These are phyloP conservation scores for Ptychodera flava DNA, from an alignment of 35 echinoderm and acorn worm species.

Conservation along the genomic window DNA sequence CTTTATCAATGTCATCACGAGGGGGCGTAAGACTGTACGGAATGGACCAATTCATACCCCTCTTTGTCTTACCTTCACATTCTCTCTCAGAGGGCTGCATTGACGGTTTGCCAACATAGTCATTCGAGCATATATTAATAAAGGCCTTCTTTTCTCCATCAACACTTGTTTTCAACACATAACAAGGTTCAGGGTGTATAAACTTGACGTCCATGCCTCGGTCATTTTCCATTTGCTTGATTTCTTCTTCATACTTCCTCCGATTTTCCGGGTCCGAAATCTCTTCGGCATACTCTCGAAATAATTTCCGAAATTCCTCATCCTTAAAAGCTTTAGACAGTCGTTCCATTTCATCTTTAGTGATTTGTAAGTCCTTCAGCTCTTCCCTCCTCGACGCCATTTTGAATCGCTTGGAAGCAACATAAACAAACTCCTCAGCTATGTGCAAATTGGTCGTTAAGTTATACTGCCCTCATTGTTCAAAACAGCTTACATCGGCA, in stretches of 20 bases:
- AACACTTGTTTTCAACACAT: slow-evolving; percentile 91
- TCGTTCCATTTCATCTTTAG: slow-evolving; percentile 67
- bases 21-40: slow-evolving; percentile 82
- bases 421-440: too few species aligned
- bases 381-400: slow-evolving; percentile 21
- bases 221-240: slow-evolving; percentile 76
- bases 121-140: slow-evolving; percentile 77
- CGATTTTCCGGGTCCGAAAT: slow-evolving; percentile 93
- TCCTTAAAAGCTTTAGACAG: slow-evolving; percentile 85
- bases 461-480: too few species aligned
- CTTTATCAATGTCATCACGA: slow-evolving; percentile 80
- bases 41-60: slow-evolving; percentile 74
- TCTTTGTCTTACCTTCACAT: slow-evolving; percentile 13
- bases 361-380: slow-evolving; percentile 65
- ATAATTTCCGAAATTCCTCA: slow-evolving; percentile 91
- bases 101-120: slow-evolving; percentile 62
- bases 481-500: too few species aligned
- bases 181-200: slow-evolving; percentile 77
- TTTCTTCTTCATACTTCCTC: slow-evolving; percentile 91
- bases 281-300: slow-evolving; percentile 94
- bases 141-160: slow-evolving; percentile 90
- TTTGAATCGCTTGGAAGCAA: too few species aligned
- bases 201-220: slow-evolving; percentile 94
- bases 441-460: too few species aligned
- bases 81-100: slow-evolving; percentile 18